Conservation (phyloP, 2,797 vertebrate genomes). For the Streptopelia turtur region DNA sequence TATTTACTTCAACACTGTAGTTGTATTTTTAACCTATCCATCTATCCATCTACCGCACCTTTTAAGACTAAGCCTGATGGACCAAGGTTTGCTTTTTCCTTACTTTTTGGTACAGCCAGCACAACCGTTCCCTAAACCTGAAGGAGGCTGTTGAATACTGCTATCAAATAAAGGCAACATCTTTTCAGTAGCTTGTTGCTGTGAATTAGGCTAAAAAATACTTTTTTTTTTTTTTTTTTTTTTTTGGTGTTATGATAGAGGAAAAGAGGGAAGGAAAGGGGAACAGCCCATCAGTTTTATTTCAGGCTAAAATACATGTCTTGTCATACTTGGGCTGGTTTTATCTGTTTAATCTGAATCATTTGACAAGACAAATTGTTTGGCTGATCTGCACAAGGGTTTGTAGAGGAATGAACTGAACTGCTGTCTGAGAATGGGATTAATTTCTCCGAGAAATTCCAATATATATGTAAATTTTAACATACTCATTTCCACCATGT, state of each 20-base stretch:
- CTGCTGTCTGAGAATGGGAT: not conserved
- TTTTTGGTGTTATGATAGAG: not conserved
- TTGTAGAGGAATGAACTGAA: constrained; percentile 7
- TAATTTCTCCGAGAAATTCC: constrained; percentile 34
- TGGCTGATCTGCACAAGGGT: not conserved
- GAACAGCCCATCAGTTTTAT: not conserved
- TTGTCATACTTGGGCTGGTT: not conserved
- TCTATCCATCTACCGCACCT: not conserved
- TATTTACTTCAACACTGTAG: constrained; percentile 8
- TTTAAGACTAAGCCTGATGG: not conserved
- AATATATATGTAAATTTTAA: constrained; percentile 54
- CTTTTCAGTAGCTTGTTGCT: not conserved
- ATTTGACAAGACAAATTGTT: constrained; percentile 48
- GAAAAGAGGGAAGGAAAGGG: not conserved
- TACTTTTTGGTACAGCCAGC: not conserved
- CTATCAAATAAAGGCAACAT: not conserved
- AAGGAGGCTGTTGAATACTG: not conserved
- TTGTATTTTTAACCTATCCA: not conserved
- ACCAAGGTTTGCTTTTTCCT: not conserved
- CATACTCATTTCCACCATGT: not conserved
- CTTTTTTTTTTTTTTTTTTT: not conserved
- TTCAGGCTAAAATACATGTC: not conserved
- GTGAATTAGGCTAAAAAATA: constrained; percentile 8
- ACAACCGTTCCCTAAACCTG: not conserved
- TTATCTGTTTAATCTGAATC: constrained; percentile 12